Base-by-base conservation (phyloP, 2,797 vertebrate species). In the Margarornis squamiger region DNA sequence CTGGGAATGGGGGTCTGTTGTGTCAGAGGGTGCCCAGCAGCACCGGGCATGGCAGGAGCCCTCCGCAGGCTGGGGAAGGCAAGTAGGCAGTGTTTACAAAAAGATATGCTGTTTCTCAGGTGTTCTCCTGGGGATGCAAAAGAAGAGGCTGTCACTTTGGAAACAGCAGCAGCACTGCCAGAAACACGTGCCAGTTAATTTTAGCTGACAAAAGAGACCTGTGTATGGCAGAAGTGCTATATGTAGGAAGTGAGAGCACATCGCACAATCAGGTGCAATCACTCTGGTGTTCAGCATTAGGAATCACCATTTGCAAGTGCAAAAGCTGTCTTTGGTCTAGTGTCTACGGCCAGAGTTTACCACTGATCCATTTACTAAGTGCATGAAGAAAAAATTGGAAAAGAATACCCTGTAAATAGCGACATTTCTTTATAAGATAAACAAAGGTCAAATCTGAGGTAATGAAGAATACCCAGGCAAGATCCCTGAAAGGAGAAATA, bases 181-280 rank as follows among this genome's bases (percentile, higher is more conserved):
- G 86, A 29, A 86, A 52, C 63, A 68, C 71, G 52, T 57, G 46
- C 70, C 34, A 41, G 80, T 93, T 90, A 90, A 85, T 87, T 95
- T 95, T 92, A 93, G 63, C 92, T 73, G 78, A 88, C 61, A 83
- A 88, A 91, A 57, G 88, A 91, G 68, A 75, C n/a, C 41, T 38
- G 49, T 10, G 26, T 65, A 45, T 39, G 39, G 79, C 71, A 81
- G 76, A 82, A 72, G 74, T 72, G 82, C 90, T 93, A 5, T 54
- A 90, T 68, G 58, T 79, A 20, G 21, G 63, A 41, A 65, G 77
- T 61, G 80, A 0, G 0, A 90, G 87, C 65, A 73, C 86, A 63
- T 74, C 95, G 82, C 68, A 91, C 83, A 19, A 82, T 65, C 30
- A 0, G 2, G 29, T 63, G 79, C 77, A 27, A 8, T 59, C 58